These are phyloP conservation scores for Monopterus albus DNA, from an alignment of 2,113 vertebrate genomes.

Conservation along the genomic window DNA sequence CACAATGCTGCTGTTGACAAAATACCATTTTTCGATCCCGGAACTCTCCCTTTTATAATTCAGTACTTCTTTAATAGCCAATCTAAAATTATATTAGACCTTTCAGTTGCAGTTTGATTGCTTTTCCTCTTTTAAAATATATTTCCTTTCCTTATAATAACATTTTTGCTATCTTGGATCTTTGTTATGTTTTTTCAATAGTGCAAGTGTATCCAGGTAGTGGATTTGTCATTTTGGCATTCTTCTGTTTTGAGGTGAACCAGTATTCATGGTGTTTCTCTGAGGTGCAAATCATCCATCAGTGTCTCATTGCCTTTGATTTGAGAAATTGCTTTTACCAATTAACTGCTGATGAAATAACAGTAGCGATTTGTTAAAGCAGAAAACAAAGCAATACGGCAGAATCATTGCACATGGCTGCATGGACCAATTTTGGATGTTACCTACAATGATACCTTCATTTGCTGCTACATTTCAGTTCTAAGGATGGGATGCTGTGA, in stretches of 20 bases:
- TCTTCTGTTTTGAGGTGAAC: neutral
- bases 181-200: neutral
- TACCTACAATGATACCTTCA: neutral
- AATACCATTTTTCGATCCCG: neutral
- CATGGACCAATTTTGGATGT: neutral
- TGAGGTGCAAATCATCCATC: neutral
- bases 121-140: neutral
- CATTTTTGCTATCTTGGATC: neutral
- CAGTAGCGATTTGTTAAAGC: neutral
- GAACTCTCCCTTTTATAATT: slow-evolving; percentile 9
- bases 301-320: neutral
- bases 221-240: slow-evolving; percentile 1
- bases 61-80: slow-evolving; percentile 15
- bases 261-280: neutral
- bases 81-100: neutral
- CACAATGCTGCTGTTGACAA: neutral
- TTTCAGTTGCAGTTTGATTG: slow-evolving; percentile 8
- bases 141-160: neutral
- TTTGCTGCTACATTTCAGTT: neutral
- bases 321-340: neutral
- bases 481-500: slow-evolving; percentile 6
- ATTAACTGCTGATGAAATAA: neutral
- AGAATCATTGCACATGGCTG: neutral
- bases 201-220: neutral
- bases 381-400: neutral